Evolutionary conservation across 2,888 invertebrate species (phyloP), one percentile per base, ranked within the genome.

Genomic region (Scaeva pyrastri): DNA sequence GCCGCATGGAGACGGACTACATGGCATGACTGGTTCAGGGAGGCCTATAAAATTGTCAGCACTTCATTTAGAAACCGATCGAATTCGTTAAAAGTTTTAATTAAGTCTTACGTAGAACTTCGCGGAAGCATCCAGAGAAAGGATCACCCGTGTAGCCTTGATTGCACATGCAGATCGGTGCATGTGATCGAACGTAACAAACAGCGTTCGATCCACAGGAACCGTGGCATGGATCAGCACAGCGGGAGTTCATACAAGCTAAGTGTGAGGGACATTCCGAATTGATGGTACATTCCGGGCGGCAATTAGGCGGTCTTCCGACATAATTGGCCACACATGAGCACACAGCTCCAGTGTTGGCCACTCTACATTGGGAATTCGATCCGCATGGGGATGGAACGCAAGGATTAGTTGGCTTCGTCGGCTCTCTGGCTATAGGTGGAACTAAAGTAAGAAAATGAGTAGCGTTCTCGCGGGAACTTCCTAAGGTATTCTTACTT

Each of bases 1-100:
- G 19, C 96, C 96, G 89, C 96, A 96, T 2, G 95, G 95, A 84
- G 95, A 94, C 64, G 95, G 95, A 88, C 93, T 93, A 90, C 95
- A 95, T 43, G 95, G 95, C 88, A 93, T 90, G 50, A 93, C 91
- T 72, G 91, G 91, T 91, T 94, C 94, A 74, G 93, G 90, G 26
- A 93, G 92, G 89, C 91, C 94, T 94, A 88, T n/a, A 31, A 89
- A 82, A 58, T 58, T 43, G 31, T 52, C 26, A 71, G 36, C 74
- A 68, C 19, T 45, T n/a, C 12, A 45, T 72, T 56, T 36, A 21
- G 21, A 48, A 52, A 39, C 11, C 36, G 12, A 21, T 45, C 45
- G 6, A 45, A 55, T 16, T 45, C 10, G 7, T 1, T 6, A 14
- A 6, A 41, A 14, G 16, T 10, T 36, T 55, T 19, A 8, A 26